phyloP scores from a whole-genome alignment of 2,888 invertebrate species.

The Xestia c-nigrum region DNA sequence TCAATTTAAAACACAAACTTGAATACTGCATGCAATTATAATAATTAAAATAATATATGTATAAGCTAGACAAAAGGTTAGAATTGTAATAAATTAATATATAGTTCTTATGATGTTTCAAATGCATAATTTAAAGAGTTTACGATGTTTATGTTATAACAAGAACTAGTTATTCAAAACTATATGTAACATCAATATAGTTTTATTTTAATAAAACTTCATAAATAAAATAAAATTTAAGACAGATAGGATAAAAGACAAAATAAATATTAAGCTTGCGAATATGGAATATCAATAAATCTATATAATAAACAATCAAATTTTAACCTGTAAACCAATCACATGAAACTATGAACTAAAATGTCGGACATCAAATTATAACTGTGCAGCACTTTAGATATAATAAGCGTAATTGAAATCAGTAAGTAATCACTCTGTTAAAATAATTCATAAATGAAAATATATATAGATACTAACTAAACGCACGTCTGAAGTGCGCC shows the following conservation, averaged over 20 bases:
- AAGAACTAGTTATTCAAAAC: background rate
- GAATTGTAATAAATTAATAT: background rate
- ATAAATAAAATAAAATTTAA: background rate
- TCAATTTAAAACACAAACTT: conserved; percentile 43
- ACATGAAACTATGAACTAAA: conserved; percentile 7
- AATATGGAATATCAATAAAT: background rate
- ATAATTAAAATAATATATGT: background rate
- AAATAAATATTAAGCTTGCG: conserved; percentile 1
- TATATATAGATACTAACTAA: conserved; percentile 19
- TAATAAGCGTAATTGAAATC: background rate
- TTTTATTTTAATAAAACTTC: background rate
- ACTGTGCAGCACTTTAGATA: conserved; percentile 2
- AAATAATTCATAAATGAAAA: conserved; percentile 7
- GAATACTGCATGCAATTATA: conserved; percentile 19
- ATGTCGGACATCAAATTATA: conserved; percentile 8
- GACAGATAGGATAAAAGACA: background rate
- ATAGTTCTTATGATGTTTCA: background rate
- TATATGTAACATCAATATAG: background rate
- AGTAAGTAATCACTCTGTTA: background rate
- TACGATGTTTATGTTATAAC: background rate
- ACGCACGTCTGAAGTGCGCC: conserved; percentile 51
- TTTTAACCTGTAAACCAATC: conserved; percentile 15
- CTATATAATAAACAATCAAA: conserved; percentile 6
- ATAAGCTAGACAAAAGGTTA: background rate
- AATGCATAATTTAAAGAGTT: conserved; percentile 7